phyloP scores from a whole-genome alignment of 2,113 vertebrate species.

The Gambusia affinis region DNA sequence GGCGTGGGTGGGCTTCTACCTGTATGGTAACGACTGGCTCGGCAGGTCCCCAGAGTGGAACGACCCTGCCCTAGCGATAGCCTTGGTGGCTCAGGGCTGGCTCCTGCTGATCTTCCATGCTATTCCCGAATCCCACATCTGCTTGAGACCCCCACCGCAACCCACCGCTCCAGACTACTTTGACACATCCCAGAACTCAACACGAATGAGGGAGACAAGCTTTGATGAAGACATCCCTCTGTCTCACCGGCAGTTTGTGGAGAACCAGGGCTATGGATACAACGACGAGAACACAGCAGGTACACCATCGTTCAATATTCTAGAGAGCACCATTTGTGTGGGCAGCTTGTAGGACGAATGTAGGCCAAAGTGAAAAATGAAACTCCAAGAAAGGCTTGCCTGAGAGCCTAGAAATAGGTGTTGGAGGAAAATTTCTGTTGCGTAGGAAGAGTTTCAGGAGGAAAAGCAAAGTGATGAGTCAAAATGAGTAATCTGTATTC shows the following conservation, averaged over 20 bases:
- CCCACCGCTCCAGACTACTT: constrained; percentile 95
- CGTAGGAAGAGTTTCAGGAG: constrained; percentile 24
- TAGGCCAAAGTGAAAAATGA: constrained; percentile 53
- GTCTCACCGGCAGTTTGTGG: constrained; percentile 92
- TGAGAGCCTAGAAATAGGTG: constrained; percentile 42
- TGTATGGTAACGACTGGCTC: constrained; percentile 87
- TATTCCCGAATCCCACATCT: constrained; percentile 91
- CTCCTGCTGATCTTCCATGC: constrained; percentile 92
- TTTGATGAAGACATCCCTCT: constrained; percentile 95
- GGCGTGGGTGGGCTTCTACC: constrained; percentile 95
- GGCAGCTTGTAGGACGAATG: constrained; percentile 37
- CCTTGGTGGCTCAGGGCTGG: constrained; percentile 93
- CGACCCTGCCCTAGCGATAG: constrained; percentile 90
- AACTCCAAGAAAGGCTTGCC: constrained; percentile 29
- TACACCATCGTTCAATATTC: constrained; percentile 54
- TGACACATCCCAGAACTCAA: constrained; percentile 92
- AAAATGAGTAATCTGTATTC: constrained; percentile 32
- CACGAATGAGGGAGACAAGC: constrained; percentile 92
- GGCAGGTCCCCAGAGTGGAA: constrained; percentile 86
- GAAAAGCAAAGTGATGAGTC: constrained; percentile 28
- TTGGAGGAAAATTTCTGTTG: constrained; percentile 12
- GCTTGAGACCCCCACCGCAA: constrained; percentile 88
- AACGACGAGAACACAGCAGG: constrained; percentile 91
- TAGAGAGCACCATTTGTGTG: constrained; percentile 8
- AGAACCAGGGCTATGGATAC: constrained; percentile 95